Evolutionary conservation across 1,140 invertebrate species (phyloP), one percentile per base, ranked within the genome.

Genomic region (Ceratina australensis): DNA sequence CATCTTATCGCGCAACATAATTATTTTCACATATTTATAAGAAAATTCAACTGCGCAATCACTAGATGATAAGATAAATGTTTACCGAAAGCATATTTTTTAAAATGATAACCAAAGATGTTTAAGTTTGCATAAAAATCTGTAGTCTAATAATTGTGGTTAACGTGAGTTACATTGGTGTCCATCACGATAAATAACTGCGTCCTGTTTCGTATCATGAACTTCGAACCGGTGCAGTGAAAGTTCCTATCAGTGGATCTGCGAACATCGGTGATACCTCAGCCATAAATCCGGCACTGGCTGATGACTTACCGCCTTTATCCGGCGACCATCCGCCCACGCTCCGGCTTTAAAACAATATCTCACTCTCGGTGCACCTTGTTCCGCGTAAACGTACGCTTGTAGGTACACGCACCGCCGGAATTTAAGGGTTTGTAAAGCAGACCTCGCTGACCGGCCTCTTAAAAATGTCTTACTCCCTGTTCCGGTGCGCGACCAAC

Each of bases 271-370:
- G 65, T 33, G 24, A 60, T 66, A 76, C 56, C 74, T 63, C 74
- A 7, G 10, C 49, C 74, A 47, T 77, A 77, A 77, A 77, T 77
- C 57, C 67, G 42, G 47, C 13, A 4, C 15, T 20, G 13, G 67
- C 67, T 61, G 74, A 77, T 77, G 74, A 77, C 74, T 76, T 61
- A 71, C 74, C 26, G 67, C n/a, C 42, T 69, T 71, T 77, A 77
- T 76, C 74, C 28, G 52, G 22, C 56, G 47, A 67, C 66, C 47
- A 71, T 71, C 66, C 74, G 28, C 74, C 74, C 57, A 71, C 67
- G 52, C 67, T 20, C 64, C 16, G 20, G 22, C 12, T 77, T 77
- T 71, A 50, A 59, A 77, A 77, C 74, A 63, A 77, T 77, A 77
- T 77, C 74, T 77, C 74, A 77, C 74, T 77, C 28, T 24, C 5